Base-by-base conservation (phyloP, 92 coral and sea anemone species). In the Umimayanthus kanabou region DNA sequence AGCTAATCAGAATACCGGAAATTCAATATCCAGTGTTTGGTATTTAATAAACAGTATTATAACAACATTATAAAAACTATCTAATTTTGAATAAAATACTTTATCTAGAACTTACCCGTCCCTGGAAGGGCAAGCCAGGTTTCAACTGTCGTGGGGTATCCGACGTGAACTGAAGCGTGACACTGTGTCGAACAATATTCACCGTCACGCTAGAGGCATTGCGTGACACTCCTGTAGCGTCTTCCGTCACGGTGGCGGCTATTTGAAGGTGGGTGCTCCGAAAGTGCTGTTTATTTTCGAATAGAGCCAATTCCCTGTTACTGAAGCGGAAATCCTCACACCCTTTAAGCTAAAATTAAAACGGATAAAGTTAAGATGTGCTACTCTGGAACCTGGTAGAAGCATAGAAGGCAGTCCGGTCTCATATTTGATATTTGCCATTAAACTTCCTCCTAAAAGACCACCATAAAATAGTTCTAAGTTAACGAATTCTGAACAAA, bases 81-180 rank as follows among this genome's bases (percentile, higher is more conserved):
- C 49, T 43, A 43, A 5, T 43, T 43, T 43, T 43, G 49, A 43
- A 43, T 43, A 43, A 43, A 64, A 4, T 39, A 42, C 3, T 29
- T 73, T 22, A 73, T 75, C 28, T 87, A 6, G 0, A n/a, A 65
- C 94, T 70, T 61, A 96, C 99, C 94, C 89, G 90, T 43, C 96
- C 98, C 39, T 86, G 75, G 84, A 93, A 96, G 5, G 95, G 95
- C 93, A 96, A 88, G 50, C 96, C 96, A 50, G 96, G 99, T 82
- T 96, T 96, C 58, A 92, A 96, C 45, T 64, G 58, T 23, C 64
- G 57, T n/a, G 99, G 95, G 7, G 99, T 96, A 6, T 89, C 94
- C n/a, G 76, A 14, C 61, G 88, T 86, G 64, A 91, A 92, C 69
- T 85, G 25, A 71, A 89, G 43, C 88, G 79, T 85, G 9, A 94